Evolutionary conservation across 2,113 vertebrate species (phyloP).

Genomic region (Gila orcuttii): DNA sequence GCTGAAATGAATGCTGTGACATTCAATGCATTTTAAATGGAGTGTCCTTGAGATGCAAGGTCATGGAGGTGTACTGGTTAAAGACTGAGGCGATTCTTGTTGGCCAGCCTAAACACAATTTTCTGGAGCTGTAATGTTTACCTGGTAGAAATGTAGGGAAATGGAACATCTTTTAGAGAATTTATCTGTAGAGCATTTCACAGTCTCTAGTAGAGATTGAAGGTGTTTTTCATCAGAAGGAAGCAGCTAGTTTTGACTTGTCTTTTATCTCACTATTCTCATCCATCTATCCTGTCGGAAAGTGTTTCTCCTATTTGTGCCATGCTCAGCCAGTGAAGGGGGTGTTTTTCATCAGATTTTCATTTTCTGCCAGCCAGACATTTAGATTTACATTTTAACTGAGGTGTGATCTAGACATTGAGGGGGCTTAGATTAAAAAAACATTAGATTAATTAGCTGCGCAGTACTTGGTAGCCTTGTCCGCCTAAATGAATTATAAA

Average conservation of each 20-base stretch:
- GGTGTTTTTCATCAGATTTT: slow-evolving; percentile 23
- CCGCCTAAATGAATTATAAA: no score
- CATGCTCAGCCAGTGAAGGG: slow-evolving; percentile 9
- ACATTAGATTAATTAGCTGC: no score
- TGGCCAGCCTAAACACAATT: background rate
- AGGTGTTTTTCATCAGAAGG: background rate
- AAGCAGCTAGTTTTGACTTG: slow-evolving; percentile 37
- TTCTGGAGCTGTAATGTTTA: background rate
- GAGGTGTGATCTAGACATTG: slow-evolving; percentile 34
- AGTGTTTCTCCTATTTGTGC: slow-evolving; percentile 25
- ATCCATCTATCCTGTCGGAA: slow-evolving; percentile 7
- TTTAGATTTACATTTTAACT: slow-evolving; percentile 53
- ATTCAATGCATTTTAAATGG: slow-evolving; percentile 78
- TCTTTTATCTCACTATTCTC: slow-evolving; percentile 29
- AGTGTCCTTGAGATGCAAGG: slow-evolving; percentile 75
- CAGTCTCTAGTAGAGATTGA: background rate
- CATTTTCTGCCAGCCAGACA: slow-evolving; percentile 43
- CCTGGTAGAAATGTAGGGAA: slow-evolving; percentile 2
- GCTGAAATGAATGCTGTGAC: slow-evolving; percentile 64
- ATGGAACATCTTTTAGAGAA: background rate
- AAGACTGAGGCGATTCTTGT: slow-evolving; percentile 53
- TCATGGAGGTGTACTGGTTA: slow-evolving; percentile 59
- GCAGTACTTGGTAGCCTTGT: no score
- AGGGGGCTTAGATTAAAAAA: background rate
- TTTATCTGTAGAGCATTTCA: slow-evolving; percentile 5